Conservation (phyloP, 2,888 invertebrate species). For the Pardosa pseudoannulata region DNA sequence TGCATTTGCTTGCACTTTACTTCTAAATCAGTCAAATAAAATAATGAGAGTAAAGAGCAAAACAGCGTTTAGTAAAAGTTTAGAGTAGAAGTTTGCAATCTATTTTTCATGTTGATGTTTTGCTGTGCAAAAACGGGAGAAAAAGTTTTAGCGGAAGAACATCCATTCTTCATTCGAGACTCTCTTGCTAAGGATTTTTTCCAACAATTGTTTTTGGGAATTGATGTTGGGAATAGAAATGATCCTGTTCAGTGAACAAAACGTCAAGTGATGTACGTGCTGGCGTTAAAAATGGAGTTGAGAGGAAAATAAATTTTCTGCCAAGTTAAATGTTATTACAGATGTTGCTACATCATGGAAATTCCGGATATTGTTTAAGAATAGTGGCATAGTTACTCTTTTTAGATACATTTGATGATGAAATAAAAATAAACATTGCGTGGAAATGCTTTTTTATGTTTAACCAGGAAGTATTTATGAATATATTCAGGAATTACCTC, state of each 20-base stretch:
- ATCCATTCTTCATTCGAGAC: neutral
- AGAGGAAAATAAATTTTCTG: too few relatives aligned
- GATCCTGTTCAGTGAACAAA: neutral
- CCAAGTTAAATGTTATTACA: too few relatives aligned
- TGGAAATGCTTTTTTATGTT: too few relatives aligned
- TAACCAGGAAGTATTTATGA: too few relatives aligned
- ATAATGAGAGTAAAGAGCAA: neutral
- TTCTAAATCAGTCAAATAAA: neutral
- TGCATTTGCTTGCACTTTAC: too few relatives aligned
- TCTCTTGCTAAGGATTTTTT: neutral
- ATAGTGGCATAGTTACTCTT: too few relatives aligned
- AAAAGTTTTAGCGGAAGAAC: neutral
- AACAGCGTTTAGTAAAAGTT: neutral
- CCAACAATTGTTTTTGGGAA: neutral
- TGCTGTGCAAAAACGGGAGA: neutral
- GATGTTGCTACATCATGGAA: too few relatives aligned
- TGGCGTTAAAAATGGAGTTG: neutral
- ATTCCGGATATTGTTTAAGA: too few relatives aligned
- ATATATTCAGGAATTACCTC: too few relatives aligned
- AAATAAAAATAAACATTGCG: too few relatives aligned
- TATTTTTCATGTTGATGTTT: neutral
- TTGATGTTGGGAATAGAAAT: neutral
- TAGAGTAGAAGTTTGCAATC: neutral
- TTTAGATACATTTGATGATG: too few relatives aligned
- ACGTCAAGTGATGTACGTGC: neutral